phyloP scores from a whole-genome alignment of 2,888 invertebrate species.

The Aradus depressus region DNA sequence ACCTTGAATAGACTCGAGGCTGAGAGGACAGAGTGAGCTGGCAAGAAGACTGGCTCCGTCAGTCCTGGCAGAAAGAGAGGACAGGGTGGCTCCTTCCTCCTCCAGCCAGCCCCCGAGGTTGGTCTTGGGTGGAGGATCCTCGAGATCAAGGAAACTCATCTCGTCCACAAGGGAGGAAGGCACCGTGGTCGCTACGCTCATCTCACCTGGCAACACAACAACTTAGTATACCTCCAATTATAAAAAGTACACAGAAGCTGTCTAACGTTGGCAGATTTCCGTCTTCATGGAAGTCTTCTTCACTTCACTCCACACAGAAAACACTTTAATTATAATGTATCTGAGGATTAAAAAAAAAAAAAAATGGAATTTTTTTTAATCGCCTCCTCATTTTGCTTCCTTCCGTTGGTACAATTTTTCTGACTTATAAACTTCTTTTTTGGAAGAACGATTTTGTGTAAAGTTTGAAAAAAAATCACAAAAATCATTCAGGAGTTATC shows the following conservation, averaged over 20 bases:
- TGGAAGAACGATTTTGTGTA: too few species aligned
- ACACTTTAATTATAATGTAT: too few species aligned
- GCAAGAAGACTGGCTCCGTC: neutral
- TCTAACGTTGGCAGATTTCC: too few species aligned
- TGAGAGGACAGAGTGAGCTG: slow-evolving; percentile 31
- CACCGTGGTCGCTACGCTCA: slow-evolving; percentile 38
- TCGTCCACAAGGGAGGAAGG: slow-evolving; percentile 37
- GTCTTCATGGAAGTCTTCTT: too few species aligned
- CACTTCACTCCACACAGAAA: too few species aligned
- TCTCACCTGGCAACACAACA: slow-evolving; percentile 36
- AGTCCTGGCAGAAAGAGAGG: neutral
- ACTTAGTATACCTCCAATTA: neutral
- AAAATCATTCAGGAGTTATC: too few species aligned
- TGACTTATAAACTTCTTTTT: too few species aligned
- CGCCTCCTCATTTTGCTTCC: too few species aligned
- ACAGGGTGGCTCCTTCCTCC: slow-evolving; percentile 7
- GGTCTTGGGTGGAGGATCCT: slow-evolving; percentile 8
- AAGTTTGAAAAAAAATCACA: too few species aligned
- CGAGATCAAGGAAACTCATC: slow-evolving; percentile 35
- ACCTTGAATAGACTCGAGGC: slow-evolving; percentile 34
- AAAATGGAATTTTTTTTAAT: too few species aligned
- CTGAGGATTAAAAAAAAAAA: too few species aligned
- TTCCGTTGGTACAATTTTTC: too few species aligned
- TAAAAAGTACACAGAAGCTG: slow-evolving; percentile 8
- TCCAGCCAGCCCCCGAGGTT: slow-evolving; percentile 12